Evolutionary conservation across 1,140 invertebrate species (phyloP), one percentile per base, ranked within the genome.

Genomic region (Caligus rogercresseyi): DNA sequence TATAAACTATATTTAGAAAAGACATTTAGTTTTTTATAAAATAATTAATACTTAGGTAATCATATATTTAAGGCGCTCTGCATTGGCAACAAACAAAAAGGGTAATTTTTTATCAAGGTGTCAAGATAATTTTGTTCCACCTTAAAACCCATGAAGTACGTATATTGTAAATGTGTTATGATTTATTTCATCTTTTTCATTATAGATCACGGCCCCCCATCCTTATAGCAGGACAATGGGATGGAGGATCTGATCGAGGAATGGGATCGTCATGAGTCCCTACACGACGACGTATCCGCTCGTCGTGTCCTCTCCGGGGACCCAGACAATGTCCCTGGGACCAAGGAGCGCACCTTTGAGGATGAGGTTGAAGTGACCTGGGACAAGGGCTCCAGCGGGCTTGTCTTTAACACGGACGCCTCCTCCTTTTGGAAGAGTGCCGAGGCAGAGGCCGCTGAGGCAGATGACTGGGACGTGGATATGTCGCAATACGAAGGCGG

Each of bases 331-430:
- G 66, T 71, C 58, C 65, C 67, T 64, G 61, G 68, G 26, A 69
- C 67, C 4, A 73, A 74, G 64, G 72, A 76, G 64, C 65, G 73
- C 16, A 67, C 78, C 18, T 81, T 75, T 72, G 80, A 81, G 69
- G 73, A 79, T 65, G 74, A 80, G 67, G 75, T 79, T 58, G 80
- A 81, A 70, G 67, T 80, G 1, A 75, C 76, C 21, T 81, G 80
- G 80, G 80, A 81, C 68, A 81, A 81, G 68, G 80, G 71, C 25
- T 78, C 80, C 2, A 74, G 77, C 65, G 80, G 80, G 2, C 69
- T 81, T 4, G 78, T 80, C n/a, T 81, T 78, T 66, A 79, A 81
- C 65, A 81, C 80, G 2, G 80, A 81, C 72, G 78, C 77, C 25
- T 53, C 77, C 55, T 53, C 77, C 55, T 72, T 72, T 67, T 81